Evolutionary conservation across 2,113 vertebrate species (phyloP), one percentile per base, ranked within the genome.

Genomic region (Salvelinus sp.): DNA sequence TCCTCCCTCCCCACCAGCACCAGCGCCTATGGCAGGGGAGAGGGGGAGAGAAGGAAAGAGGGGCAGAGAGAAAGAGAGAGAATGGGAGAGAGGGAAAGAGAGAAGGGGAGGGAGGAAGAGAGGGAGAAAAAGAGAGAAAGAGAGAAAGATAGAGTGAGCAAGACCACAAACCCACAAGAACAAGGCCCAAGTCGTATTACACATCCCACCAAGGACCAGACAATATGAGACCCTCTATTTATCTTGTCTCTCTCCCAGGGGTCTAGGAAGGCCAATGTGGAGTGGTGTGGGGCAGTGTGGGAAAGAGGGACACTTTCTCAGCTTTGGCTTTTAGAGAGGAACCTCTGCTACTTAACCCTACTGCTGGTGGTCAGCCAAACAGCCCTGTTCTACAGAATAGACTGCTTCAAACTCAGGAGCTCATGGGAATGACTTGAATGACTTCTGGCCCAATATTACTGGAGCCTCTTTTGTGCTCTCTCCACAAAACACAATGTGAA

Each of bases 351-450:
- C 80, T 79, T 81, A 83, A 84, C 76, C 81, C 79, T 38, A 48
- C 70, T 68, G n/a, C 62, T 87, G 86, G 81, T 77, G 73, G 63
- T 69, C 72, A 48, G 83, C 89, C 85, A 82, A 72, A 74, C 70
- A 74, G 33, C 72, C 72, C 72, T 62, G 78, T 84, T 73, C 84
- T 79, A 73, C 76, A 65, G 33, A 79, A 74, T 76, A 65, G 33
- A 79, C 73, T 73, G 44, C 70, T 83, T 72, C 73, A 85, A 85
- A 82, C 76, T 71, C 70, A 73, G 28, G 79, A 74, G 69, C 77
- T 76, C 16, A 69, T 38, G 68, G 44, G 75, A 85, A 81, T 70
- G 47, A 9, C 47, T 77, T 22, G 74, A 84, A 83, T 65, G 22
- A 77, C 75, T 79, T 73, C 67, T 78, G 78, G 70, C 78, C 76